These are phyloP conservation scores for Cremastobaeus sp. DNA, from an alignment of 2,888 invertebrate genomes.

Conservation along the genomic window DNA sequence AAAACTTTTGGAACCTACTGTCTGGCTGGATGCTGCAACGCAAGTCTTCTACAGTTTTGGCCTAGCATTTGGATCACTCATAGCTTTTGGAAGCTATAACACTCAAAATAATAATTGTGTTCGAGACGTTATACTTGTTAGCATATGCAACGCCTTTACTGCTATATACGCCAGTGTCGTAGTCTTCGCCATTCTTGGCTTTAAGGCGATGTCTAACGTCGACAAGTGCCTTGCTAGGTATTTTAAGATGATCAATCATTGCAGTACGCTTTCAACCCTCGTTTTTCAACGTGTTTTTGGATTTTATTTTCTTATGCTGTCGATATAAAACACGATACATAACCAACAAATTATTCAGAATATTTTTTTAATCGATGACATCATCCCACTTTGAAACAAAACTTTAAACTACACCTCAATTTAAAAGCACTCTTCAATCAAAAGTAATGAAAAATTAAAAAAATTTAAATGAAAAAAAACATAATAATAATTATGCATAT, in stretches of 20 bases:
- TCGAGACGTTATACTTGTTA: slow-evolving; percentile 92
- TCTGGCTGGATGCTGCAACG: slow-evolving; percentile 97
- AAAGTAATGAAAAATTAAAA: no score
- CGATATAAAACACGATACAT: no score
- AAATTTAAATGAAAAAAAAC: no score
- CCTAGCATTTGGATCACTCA: slow-evolving; percentile 95
- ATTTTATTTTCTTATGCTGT: no score
- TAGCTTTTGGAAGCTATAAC: slow-evolving; percentile 97
- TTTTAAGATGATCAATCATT: not conserved
- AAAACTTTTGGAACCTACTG: slow-evolving; percentile 90
- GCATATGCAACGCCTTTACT: slow-evolving; percentile 94
- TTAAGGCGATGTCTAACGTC: slow-evolving; percentile 95
- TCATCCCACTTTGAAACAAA: no score
- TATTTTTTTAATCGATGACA: no score
- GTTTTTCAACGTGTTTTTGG: no score
- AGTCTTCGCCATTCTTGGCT: slow-evolving; percentile 96
- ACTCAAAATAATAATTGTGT: slow-evolving; percentile 96
- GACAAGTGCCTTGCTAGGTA: slow-evolving; percentile 88
- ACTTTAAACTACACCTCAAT: no score
- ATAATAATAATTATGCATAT: no score
- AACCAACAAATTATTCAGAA: no score
- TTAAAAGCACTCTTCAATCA: no score
- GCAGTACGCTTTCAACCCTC: not conserved
- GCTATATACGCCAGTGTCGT: slow-evolving; percentile 97
- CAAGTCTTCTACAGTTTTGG: slow-evolving; percentile 97